Evolutionary conservation across 2,113 vertebrate species (phyloP).

Genomic region (Salminus brasiliensis): DNA sequence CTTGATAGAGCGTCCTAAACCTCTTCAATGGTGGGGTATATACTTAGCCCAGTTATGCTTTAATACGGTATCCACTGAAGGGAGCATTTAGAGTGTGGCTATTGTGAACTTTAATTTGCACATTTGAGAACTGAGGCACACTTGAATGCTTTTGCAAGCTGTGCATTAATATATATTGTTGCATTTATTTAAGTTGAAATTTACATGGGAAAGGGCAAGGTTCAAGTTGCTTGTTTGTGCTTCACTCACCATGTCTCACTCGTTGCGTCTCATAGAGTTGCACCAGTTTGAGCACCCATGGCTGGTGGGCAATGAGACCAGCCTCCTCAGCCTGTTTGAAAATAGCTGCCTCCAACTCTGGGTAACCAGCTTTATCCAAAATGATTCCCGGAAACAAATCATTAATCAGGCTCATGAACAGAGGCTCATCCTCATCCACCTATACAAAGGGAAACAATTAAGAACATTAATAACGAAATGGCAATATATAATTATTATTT

Average conservation of each 20-base stretch:
- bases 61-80: no score
- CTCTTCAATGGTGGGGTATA: no score
- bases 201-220: no score
- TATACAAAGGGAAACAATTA: conserved; percentile 50
- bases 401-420: conserved; percentile 86
- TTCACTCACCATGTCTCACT: conserved; percentile 79
- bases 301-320: conserved; percentile 79
- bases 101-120: no score
- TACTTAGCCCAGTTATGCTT: no score
- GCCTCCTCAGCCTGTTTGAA: conserved; percentile 74
- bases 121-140: no score
- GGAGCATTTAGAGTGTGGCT: no score
- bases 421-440: conserved; percentile 86
- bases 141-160: no score
- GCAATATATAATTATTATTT: neutral
- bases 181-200: no score
- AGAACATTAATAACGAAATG: neutral
- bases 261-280: conserved; percentile 85
- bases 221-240: no score
- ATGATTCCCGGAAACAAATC: conserved; percentile 84
- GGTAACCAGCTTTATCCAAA: conserved; percentile 83
- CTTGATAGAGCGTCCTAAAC: no score
- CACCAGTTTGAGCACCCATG: conserved; percentile 85
- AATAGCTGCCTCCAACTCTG: conserved; percentile 81
- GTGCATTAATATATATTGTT: no score